Percentiles rank a stretch among this genome's conserved stretches.
Conservation (phyloP, 2,888 invertebrate genomes). For the Aromia moschata region DNA sequence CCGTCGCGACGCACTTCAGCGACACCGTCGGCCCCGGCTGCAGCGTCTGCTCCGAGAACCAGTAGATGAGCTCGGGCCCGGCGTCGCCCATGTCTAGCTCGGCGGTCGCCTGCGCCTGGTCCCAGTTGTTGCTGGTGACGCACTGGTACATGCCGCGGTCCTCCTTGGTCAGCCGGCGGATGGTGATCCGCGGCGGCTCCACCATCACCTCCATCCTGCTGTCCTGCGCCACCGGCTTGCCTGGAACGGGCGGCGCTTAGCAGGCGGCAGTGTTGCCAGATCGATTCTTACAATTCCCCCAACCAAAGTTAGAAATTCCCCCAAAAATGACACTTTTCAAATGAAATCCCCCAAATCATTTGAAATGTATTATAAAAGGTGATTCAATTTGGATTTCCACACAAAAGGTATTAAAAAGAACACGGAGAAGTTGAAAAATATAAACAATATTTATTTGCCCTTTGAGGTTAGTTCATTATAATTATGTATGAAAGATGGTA, state of each 20-base stretch:
- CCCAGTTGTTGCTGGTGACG: slow-evolving; percentile 84
- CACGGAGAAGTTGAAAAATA: too few species aligned
- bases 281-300: too few species aligned
- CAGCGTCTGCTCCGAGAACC: slow-evolving; percentile 91
- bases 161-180: slow-evolving; percentile 76
- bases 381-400: background rate
- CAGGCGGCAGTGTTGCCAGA: too few species aligned
- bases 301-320: too few species aligned
- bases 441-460: too few species aligned
- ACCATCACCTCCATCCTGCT: slow-evolving; percentile 58
- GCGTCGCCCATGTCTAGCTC: slow-evolving; percentile 87
- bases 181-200: slow-evolving; percentile 60
- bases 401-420: too few species aligned
- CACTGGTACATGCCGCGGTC: slow-evolving; percentile 95
- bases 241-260: too few species aligned
- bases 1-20: slow-evolving; percentile 92
- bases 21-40: slow-evolving; percentile 92
- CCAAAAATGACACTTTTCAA: too few species aligned
- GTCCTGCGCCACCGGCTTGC: slow-evolving; percentile 62
- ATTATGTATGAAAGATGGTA: too few species aligned
- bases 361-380: too few species aligned
- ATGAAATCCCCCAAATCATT: too few species aligned
- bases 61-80: slow-evolving; percentile 87
- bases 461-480: too few species aligned
- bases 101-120: slow-evolving; percentile 84